Percentiles rank a stretch among this genome's conserved stretches.
These are phyloP conservation scores for Sciurus carolinensis DNA, from an alignment of 2,797 vertebrate genomes.

Conservation along the genomic window DNA sequence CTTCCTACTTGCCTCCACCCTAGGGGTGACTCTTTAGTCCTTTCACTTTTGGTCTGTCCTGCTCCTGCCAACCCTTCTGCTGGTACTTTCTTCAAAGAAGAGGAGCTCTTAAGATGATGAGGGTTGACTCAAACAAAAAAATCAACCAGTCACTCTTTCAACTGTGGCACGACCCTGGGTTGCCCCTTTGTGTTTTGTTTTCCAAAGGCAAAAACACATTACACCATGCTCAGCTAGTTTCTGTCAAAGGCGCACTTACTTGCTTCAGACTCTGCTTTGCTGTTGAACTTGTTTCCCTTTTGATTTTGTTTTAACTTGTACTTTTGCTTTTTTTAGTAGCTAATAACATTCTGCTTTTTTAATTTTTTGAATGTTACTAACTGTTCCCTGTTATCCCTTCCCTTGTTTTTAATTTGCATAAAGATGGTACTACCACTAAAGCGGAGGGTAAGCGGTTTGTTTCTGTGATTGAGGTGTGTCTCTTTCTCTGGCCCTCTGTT, in stretches of 20 bases:
- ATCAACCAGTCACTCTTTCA: background rate
- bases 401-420: constrained; percentile 94
- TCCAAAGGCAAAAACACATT: background rate
- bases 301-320: constrained; percentile 81
- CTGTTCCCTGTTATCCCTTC: constrained; percentile 91
- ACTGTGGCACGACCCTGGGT: background rate
- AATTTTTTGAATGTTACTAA: constrained; percentile 88
- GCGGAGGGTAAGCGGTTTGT: constrained; percentile 97
- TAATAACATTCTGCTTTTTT: constrained; percentile 87
- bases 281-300: constrained; percentile 77
- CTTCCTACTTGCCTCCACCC: constrained; percentile 72
- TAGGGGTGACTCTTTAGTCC: constrained; percentile 8
- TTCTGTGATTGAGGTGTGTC: constrained; percentile 90
- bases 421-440: constrained; percentile 98
- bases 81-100: constrained; percentile 33
- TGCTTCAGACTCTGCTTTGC: constrained; percentile 81
- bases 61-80: background rate
- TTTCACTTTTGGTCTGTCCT: background rate
- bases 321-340: constrained; percentile 85
- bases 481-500: constrained; percentile 87
- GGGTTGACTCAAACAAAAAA: constrained; percentile 61
- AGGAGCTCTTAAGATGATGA: constrained; percentile 55
- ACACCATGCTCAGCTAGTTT: constrained; percentile 43
- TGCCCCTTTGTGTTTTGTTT: background rate
- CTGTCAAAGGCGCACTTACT: background rate